Base-by-base conservation (phyloP, 2,797 vertebrate species). In the Esox lucius region DNA sequence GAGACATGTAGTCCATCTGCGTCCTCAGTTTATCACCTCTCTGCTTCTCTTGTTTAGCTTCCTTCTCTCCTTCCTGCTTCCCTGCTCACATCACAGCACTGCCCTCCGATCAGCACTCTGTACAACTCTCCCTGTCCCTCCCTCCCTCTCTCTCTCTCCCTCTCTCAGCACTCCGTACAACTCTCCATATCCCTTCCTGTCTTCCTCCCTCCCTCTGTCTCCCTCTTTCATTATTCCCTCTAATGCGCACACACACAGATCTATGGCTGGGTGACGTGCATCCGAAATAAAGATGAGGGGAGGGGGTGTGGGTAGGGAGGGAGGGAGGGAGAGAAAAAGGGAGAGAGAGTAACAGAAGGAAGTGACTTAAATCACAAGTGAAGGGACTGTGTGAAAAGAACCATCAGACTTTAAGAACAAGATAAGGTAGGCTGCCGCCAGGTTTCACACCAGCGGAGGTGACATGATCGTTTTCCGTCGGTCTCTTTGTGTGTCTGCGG, bases 351-450 rank as follows among this genome's bases (percentile, higher is more conserved):
- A 62, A 7, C 35, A 46, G 68, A 46, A 86, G 88, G 83, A 84
- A 90, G 87, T 86, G 88, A 87, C 84, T 91, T 87, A 87, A 90
- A 91, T 89, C 89, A 88, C 81, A 80, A 83, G 73, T 66, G 78
- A 88, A 94, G 94, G 93, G 93, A 91, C 86, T 80, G 90, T 92
- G 86, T 91, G 72, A 90, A 93, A 94, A 93, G 92, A 91, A 90
- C 90, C 61, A 39, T 71, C 75, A 82, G 80, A 78, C 69, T 82
- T 83, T 68, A 83, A 87, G 92, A 81, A 48, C 26, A 53, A 49
- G 42, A 70, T 24, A 76, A 9, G 28, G 42, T 16, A 76, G 22
- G 49, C 68, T 59, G 19, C n/a, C 13, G 31, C 11, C 46, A 7
- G 11, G 42, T 8, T 46, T 46, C 42, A 5, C 42, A 46, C 42